These are phyloP conservation scores for Gasterosteus aculeatus DNA, from an alignment of 2,113 vertebrate species.

Conservation along the genomic window DNA sequence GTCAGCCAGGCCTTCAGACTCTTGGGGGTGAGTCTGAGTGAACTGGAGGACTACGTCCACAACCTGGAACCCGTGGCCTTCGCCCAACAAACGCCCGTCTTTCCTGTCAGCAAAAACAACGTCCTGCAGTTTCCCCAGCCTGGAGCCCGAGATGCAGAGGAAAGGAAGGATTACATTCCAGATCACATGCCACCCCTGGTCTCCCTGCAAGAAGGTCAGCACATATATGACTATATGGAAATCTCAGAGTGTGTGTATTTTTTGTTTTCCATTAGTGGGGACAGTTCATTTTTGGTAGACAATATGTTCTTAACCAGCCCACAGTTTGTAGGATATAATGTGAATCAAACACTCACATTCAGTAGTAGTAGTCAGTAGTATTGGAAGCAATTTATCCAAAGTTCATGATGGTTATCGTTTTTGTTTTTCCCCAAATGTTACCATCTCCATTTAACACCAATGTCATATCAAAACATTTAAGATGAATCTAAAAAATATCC, in stretches of 20 bases:
- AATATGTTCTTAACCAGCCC: no score
- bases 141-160: slow-evolving; percentile 89
- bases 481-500: no score
- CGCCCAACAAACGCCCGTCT: slow-evolving; percentile 91
- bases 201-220: slow-evolving; percentile 95
- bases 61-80: slow-evolving; percentile 96
- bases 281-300: not conserved
- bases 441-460: not conserved
- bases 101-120: slow-evolving; percentile 97
- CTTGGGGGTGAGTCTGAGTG: slow-evolving; percentile 93
- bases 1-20: slow-evolving; percentile 94
- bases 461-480: no score
- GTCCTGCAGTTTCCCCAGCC: slow-evolving; percentile 95
- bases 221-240: not conserved
- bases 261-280: not conserved
- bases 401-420: not conserved
- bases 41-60: slow-evolving; percentile 97
- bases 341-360: no score
- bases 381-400: no score
- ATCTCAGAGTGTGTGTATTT: not conserved
- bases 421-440: not conserved
- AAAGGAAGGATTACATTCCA: slow-evolving; percentile 96
- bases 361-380: no score
- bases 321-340: no score
- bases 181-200: slow-evolving; percentile 94